Evolutionary conservation across 2,113 vertebrate species (phyloP).

Genomic region (Strix aluco): DNA sequence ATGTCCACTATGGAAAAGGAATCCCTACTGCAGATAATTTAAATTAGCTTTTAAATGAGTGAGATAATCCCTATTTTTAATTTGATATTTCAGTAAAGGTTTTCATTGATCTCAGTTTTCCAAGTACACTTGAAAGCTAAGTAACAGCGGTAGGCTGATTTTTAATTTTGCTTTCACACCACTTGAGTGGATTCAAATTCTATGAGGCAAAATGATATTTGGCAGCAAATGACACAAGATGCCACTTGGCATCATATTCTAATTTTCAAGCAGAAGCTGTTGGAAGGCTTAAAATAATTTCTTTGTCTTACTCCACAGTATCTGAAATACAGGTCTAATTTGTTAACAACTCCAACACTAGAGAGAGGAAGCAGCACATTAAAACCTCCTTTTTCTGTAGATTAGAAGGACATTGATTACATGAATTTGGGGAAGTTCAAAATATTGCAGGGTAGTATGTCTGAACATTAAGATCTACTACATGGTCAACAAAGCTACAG

Average conservation of each 20-base stretch:
- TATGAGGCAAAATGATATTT: constrained; percentile 11
- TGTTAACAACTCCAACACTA: not conserved
- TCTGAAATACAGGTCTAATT: not conserved
- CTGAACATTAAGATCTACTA: not conserved
- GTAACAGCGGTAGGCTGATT: constrained; percentile 23
- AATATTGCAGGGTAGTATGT: not conserved
- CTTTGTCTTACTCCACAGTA: not conserved
- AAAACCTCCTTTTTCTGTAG: not conserved
- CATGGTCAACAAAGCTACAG: not conserved
- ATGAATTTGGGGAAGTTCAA: not conserved
- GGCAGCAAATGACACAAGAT: constrained; percentile 35
- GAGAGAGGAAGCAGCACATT: not conserved
- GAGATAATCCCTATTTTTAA: constrained; percentile 32
- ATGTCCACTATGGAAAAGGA: not conserved
- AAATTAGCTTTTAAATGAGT: constrained; percentile 2
- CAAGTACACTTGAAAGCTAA: constrained; percentile 3
- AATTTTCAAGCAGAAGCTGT: constrained; percentile 28
- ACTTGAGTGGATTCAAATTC: constrained; percentile 35
- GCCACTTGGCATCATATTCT: not conserved
- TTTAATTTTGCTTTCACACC: constrained; percentile 44
- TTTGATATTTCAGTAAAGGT: constrained; percentile 18
- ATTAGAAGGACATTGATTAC: not conserved
- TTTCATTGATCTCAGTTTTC: constrained; percentile 22
- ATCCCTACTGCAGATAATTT: not conserved
- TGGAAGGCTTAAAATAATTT: not conserved